A percentile compares a stretch with the other conserved stretches of the same genome.
phyloP scores from a whole-genome alignment of 2,113 vertebrate genomes.

The Trematocara marginatum region DNA sequence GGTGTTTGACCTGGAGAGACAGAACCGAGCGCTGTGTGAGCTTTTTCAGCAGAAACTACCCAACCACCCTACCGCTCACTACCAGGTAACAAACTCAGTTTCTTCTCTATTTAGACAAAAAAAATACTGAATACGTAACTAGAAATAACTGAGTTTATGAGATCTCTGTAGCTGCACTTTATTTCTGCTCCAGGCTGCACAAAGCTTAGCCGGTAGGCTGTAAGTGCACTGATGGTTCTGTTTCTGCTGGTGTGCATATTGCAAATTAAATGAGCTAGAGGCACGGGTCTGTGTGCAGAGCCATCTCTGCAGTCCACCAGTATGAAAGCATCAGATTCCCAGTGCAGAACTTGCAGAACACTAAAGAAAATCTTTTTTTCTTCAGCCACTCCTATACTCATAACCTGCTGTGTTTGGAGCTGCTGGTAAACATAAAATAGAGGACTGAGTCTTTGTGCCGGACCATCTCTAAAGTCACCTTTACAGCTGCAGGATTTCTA shows the following conservation, averaged over 20 bases:
- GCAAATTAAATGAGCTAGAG: not conserved
- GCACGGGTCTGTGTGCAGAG: not conserved
- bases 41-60: conserved; percentile 93
- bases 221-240: not conserved
- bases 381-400: not conserved
- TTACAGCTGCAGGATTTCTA: not conserved
- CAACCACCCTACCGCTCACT: conserved; percentile 77
- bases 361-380: not conserved
- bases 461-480: not conserved
- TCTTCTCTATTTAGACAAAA: not conserved
- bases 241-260: not conserved
- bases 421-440: not conserved
- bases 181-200: not conserved
- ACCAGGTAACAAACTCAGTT: conserved; percentile 73
- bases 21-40: conserved; percentile 89
- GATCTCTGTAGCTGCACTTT: not conserved
- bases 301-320: not conserved
- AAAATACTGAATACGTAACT: not conserved
- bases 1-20: conserved; percentile 92
- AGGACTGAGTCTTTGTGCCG: not conserved
- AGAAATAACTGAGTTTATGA: fast-evolving
- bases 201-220: not conserved
- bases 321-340: not conserved
- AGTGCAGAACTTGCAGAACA: not conserved
- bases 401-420: not conserved